Conservation (phyloP, 2,113 vertebrate genomes). For the Aramus guarauna region DNA sequence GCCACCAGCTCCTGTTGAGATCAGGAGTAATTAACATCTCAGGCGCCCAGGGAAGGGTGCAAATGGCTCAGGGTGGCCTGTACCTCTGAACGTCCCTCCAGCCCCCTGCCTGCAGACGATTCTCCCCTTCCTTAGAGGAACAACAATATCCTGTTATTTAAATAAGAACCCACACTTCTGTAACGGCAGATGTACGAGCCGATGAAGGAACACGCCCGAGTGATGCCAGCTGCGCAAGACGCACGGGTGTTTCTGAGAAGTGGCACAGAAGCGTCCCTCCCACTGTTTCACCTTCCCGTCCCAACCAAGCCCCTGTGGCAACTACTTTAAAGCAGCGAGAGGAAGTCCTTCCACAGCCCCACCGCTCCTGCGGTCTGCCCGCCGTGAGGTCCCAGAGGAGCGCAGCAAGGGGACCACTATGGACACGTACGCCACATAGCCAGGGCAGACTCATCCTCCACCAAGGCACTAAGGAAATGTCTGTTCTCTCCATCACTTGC, state of each 20-base stretch:
- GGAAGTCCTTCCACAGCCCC: not conserved
- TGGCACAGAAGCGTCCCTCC: not conserved
- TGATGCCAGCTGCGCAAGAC: not conserved
- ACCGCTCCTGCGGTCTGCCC: rapidly evolving
- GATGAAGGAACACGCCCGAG: not conserved
- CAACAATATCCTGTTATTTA: not conserved
- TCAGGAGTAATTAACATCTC: not conserved
- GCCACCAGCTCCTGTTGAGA: not conserved
- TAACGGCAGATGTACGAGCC: rapidly evolving
- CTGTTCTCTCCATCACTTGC: not conserved
- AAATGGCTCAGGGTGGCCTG: rapidly evolving
- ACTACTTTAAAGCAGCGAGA: rapidly evolving
- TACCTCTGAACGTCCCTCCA: not conserved
- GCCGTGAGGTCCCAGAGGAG: rapidly evolving
- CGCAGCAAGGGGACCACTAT: not conserved
- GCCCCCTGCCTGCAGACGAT: not conserved
- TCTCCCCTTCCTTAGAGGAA: not conserved
- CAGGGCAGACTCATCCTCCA: not conserved
- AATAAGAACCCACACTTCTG: not conserved
- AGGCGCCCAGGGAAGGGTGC: not conserved
- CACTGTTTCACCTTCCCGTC: not conserved
- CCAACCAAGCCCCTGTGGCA: not conserved
- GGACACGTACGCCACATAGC: rapidly evolving
- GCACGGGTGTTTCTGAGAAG: not conserved
- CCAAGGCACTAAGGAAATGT: rapidly evolving